Evolutionary conservation across 2,797 vertebrate genomes (phyloP), one percentile per base, ranked within the genome.

Genomic region (Eupleurogrammus muticus): DNA sequence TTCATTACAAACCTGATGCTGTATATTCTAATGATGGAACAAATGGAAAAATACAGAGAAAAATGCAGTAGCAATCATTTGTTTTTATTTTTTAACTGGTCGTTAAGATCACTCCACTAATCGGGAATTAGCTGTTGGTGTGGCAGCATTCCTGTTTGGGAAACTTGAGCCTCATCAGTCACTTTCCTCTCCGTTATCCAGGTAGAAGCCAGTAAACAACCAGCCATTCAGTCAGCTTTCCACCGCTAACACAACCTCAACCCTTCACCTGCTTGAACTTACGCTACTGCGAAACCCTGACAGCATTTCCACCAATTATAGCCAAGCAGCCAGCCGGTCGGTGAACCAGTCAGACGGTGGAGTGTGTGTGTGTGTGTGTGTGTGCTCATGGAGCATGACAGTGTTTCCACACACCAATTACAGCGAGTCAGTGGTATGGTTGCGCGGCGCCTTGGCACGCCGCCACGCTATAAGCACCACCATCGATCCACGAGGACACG

Each of bases 321-420:
- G 81, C 60, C 59, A 79, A 85, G 57, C 83, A 85, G 82, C 21
- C 80, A 69, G 62, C 69, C 64, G 75, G 78, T 71, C 73, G 40
- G 70, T 36, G 77, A 75, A 82, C 62, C 86, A 75, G 86, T 84
- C 82, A 77, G 73, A 66, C 77, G 62, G 86, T 49, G 57, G 80
- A 80, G 84, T 72, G 82, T 85, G 84, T 72, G 82, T 85, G n/a
- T n/a, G n/a, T n/a, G n/a, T n/a, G n/a, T n/a, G n/a, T n/a, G n/a
- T n/a, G 87, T 70, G 85, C 85, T 91, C 87, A 88, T 84, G 85
- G 79, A 82, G 82, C 87, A 86, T 89, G 87, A 89, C 90, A 89
- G 79, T 88, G 84, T 91, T 92, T 90, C 89, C 89, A 87, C 89
- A 86, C 86, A 87, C 84, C 90, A 92, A 91, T 92, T 92, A 92